phyloP scores from a whole-genome alignment of 2,888 invertebrate species.

The Strigamia crassipes region DNA sequence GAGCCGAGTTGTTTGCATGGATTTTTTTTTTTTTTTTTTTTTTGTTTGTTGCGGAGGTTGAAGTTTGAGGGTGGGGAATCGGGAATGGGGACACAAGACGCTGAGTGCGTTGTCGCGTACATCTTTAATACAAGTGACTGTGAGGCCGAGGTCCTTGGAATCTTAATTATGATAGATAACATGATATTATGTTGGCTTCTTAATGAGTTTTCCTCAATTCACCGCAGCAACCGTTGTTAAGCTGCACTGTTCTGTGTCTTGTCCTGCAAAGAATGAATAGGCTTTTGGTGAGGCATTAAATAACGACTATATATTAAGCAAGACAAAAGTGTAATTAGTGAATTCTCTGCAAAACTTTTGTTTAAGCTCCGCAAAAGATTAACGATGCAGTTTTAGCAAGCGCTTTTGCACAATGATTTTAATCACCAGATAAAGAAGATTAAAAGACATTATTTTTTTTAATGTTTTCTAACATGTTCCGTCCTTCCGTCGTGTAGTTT shows the following conservation, averaged over 20 bases:
- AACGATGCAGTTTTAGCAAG: slow-evolving; percentile 30
- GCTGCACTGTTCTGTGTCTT: slow-evolving; percentile 29
- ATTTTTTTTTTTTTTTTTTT: not conserved
- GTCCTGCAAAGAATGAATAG: slow-evolving; percentile 42
- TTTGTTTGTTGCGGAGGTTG: not conserved
- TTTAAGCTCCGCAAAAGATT: slow-evolving; percentile 33
- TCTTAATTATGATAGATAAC: slow-evolving; percentile 42
- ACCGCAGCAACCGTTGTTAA: slow-evolving; percentile 35
- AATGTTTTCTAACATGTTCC: not conserved
- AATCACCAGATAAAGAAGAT: slow-evolving; percentile 40
- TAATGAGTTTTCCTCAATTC: slow-evolving; percentile 39
- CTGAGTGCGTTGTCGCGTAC: slow-evolving; percentile 1
- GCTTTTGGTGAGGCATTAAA: slow-evolving; percentile 37
- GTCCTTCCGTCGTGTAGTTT: not conserved
- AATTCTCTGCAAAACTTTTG: slow-evolving; percentile 37
- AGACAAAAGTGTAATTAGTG: slow-evolving; percentile 42
- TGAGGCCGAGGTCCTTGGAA: slow-evolving; percentile 15
- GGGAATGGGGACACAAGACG: not conserved
- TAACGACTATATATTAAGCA: slow-evolving; percentile 39
- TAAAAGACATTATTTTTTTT: slow-evolving; percentile 8
- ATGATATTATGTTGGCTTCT: slow-evolving; percentile 37
- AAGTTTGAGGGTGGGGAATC: not conserved
- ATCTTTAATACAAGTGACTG: slow-evolving; percentile 1
- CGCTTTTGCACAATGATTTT: slow-evolving; percentile 40
- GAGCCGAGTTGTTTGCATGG: not conserved